Percentiles rank a stretch among this genome's conserved stretches.
phyloP scores from a whole-genome alignment of 1,140 invertebrate species.

The Maniola jurtina region DNA sequence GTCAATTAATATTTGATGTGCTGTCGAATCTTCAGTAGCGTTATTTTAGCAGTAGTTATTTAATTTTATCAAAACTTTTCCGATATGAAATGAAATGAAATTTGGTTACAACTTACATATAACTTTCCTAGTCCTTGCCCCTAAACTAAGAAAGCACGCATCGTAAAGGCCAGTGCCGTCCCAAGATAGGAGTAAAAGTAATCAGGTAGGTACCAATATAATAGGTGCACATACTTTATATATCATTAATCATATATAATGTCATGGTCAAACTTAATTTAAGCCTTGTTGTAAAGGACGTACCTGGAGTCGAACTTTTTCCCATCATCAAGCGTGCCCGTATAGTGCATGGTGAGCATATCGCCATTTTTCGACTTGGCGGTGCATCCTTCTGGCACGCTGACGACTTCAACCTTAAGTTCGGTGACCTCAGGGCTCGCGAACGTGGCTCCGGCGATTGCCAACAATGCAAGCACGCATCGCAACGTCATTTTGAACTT shows the following conservation, averaged over 20 bases:
- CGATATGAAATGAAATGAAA: too few species aligned
- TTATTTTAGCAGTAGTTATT: too few species aligned
- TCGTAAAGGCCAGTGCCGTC: too few species aligned
- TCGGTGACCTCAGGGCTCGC: slow-evolving; percentile 74
- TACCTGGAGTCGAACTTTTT: slow-evolving; percentile 97
- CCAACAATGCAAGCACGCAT: slow-evolving; percentile 66
- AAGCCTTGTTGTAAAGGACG: slow-evolving; percentile 42
- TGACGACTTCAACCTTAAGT: slow-evolving; percentile 90
- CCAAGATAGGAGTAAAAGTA: too few species aligned
- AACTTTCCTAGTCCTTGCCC: too few species aligned
- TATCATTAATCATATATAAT: neutral
- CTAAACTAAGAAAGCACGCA: too few species aligned
- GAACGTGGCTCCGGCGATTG: slow-evolving; percentile 70
- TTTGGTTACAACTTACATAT: too few species aligned
- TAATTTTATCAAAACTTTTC: too few species aligned
- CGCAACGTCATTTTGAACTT: slow-evolving; percentile 68
- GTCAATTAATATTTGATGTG: too few species aligned
- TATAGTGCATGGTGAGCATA: slow-evolving; percentile 96
- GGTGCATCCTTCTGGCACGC: slow-evolving; percentile 89
- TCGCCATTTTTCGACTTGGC: slow-evolving; percentile 91
- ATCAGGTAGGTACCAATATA: too few species aligned
- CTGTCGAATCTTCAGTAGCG: too few species aligned
- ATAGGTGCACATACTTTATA: too few species aligned
- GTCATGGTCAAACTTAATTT: neutral
- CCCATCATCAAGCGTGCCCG: slow-evolving; percentile 91